Evolutionary conservation across 2,113 vertebrate genomes (phyloP), one percentile per base, ranked within the genome.

Genomic region (Procapra przewalskii): DNA sequence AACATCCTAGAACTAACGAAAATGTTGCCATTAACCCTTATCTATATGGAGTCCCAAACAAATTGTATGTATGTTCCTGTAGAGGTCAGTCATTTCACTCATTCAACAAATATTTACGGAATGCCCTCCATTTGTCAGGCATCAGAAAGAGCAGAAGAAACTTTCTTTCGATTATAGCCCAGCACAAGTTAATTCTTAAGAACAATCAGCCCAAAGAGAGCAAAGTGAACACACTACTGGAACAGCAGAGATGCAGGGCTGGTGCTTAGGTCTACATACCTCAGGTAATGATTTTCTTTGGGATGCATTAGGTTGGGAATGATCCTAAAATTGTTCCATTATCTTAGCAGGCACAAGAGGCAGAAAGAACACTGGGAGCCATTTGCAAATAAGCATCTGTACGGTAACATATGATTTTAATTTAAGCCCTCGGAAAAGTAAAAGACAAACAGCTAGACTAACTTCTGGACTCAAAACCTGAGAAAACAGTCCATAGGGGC

Each of bases 351-450:
- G 52, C 54, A 91, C 67, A 93, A 40, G 17, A 43, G 43, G 16
- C 54, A 94, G 36, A 75, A 93, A 94, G 81, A 93, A 67, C 36
- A 80, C 2, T 12, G 13, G 27, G n/a, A 75, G 21, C 8, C 81
- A 93, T 67, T 84, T 84, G 29, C 19, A 87, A 97, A 89, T 80
- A 93, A 96, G 71, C 40, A 92, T 93, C 12, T 88, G 6, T 40
- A 93, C 36, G 31, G 62, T 3, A 23, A 90, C 48, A 92, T 25
- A 6, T 89, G 91, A 92, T 92, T 93, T 86, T 95, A 91, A 94
- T 43, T 77, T 90, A 67, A 64, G 75, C 89, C 81, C 77, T 75
- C 75, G 60, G 75, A 90, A 97, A 96, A 96, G 40, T 48, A 87
- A 45, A 87, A 94, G 86, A 59, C 71, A 82, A 82, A 88, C 15